Evolutionary conservation across 2,797 vertebrate species (phyloP).

Genomic region (Chelonia mydas): DNA sequence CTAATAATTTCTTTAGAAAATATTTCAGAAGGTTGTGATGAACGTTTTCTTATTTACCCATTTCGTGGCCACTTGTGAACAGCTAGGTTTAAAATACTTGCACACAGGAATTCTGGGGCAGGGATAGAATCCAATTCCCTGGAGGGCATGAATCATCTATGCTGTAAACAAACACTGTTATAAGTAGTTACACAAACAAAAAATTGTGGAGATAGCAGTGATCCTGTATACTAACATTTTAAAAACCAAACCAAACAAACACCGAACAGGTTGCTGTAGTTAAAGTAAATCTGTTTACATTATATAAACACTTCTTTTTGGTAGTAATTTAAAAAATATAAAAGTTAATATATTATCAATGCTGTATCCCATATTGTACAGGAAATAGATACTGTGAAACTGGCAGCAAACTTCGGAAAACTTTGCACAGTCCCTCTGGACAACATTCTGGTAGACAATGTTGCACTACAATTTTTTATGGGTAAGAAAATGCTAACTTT

Average conservation of each 20-base stretch:
- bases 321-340: background rate
- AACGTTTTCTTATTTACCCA: background rate
- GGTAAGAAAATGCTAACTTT: constrained; percentile 83
- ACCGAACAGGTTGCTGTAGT: background rate
- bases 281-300: background rate
- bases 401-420: constrained; percentile 97
- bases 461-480: constrained; percentile 99
- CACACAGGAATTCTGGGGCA: background rate
- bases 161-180: background rate
- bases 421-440: constrained; percentile 98
- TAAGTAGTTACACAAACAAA: background rate
- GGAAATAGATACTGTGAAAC: constrained; percentile 97
- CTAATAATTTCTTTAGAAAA: background rate
- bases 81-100: background rate
- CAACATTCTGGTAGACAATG: constrained; percentile 97
- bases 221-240: background rate
- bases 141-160: background rate
- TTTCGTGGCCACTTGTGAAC: background rate
- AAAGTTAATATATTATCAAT: background rate
- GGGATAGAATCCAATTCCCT: background rate
- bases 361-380: constrained; percentile 70
- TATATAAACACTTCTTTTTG: background rate
- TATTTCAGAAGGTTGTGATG: background rate
- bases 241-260: background rate
- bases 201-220: background rate